Conservation (phyloP, 2,888 invertebrate species). For the Kuschelorhynchus macadamiae region DNA sequence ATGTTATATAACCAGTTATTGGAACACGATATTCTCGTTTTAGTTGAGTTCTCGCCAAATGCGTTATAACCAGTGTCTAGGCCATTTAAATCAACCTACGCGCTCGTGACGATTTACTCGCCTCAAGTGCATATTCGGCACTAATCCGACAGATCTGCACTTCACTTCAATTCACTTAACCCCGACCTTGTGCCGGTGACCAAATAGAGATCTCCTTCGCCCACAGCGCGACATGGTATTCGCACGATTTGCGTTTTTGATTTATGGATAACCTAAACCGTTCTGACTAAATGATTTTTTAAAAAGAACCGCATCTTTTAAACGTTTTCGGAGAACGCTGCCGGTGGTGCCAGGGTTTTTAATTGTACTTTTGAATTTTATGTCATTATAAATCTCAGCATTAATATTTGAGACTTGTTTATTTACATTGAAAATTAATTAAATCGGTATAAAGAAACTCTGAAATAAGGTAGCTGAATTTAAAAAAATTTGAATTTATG, state of each 20-base stretch:
- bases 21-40: slow-evolving; percentile 18
- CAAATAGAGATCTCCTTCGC: slow-evolving; percentile 28
- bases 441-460: no score
- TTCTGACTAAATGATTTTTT: slow-evolving; percentile 3
- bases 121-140: slow-evolving; percentile 26
- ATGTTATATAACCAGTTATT: no score
- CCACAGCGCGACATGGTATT: slow-evolving; percentile 21
- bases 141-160: slow-evolving; percentile 15
- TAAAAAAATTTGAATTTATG: no score
- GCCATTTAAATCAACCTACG: slow-evolving; percentile 18
- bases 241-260: slow-evolving; percentile 16
- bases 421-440: no score
- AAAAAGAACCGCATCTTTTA: no score
- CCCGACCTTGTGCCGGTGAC: slow-evolving; percentile 31
- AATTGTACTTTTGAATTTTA: no score
- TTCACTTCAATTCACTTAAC: not conserved
- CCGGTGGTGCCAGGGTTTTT: no score
- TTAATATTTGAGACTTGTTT: no score
- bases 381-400: no score
- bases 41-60: slow-evolving; percentile 13
- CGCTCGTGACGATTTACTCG: slow-evolving; percentile 5
- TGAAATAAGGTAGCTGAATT: no score
- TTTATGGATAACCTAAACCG: slow-evolving; percentile 15
- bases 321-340: no score
- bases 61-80: slow-evolving; percentile 24